These are phyloP conservation scores for Nesogale talazaci DNA, from an alignment of 2,113 vertebrate species.

Conservation along the genomic window DNA sequence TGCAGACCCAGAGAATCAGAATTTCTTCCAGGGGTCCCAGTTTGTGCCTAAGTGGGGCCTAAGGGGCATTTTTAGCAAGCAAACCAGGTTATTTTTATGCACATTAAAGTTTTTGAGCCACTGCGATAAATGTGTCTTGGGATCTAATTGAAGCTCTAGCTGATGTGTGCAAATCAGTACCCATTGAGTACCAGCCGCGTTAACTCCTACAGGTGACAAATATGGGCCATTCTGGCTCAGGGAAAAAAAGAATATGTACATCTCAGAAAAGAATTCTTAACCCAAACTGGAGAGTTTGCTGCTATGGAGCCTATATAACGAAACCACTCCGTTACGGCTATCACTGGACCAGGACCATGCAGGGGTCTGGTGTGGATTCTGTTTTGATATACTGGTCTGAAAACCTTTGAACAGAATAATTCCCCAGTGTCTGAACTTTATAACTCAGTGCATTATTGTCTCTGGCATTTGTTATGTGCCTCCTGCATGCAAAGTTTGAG, in stretches of 20 bases:
- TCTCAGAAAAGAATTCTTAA: not conserved
- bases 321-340: constrained; percentile 7
- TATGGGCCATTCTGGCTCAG: not conserved
- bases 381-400: not conserved
- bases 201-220: not conserved
- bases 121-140: not conserved
- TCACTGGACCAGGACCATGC: not conserved
- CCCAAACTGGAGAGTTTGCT: not conserved
- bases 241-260: not conserved
- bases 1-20: constrained; percentile 37
- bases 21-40: not conserved
- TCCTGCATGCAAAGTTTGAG: not conserved
- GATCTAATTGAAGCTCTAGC: not conserved
- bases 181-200: not conserved
- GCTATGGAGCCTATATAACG: not conserved
- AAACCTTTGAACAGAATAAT: constrained; percentile 11
- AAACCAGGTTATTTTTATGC: not conserved
- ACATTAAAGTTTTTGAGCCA: not conserved
- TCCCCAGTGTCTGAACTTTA: not conserved
- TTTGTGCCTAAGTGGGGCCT: not conserved
- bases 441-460: not conserved
- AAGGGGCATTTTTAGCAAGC: not conserved
- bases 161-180: not conserved
- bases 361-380: not conserved
- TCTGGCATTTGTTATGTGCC: constrained; percentile 32